phyloP scores from a whole-genome alignment of 2,888 invertebrate species.

The Gymnosoma rotundatum region DNA sequence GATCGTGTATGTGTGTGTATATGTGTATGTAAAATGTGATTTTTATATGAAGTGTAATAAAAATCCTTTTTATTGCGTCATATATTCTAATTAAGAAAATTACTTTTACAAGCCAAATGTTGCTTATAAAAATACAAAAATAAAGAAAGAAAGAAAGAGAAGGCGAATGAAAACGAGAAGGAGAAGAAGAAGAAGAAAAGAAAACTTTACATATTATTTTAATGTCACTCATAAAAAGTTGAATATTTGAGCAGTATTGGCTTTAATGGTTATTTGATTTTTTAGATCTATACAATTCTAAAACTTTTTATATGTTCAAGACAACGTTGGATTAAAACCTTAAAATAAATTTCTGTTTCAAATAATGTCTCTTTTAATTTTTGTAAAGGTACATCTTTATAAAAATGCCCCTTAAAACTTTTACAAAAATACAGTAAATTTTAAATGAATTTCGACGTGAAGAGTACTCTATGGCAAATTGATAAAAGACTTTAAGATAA shows the following conservation, averaged over 20 bases:
- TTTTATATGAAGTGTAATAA: conserved; percentile 65
- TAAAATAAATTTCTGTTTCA: neutral
- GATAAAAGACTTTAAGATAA: no score
- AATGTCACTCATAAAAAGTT: conserved; percentile 28
- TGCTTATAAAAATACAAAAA: neutral
- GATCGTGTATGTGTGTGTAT: neutral
- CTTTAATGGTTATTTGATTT: conserved; percentile 44
- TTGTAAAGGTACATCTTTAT: no score
- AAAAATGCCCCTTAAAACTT: no score
- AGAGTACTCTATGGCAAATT: no score
- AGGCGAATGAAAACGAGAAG: no score
- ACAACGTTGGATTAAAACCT: neutral
- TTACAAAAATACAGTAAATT: no score
- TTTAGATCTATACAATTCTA: neutral
- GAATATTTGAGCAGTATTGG: conserved; percentile 31
- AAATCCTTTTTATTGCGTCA: conserved; percentile 75
- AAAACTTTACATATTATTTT: conserved; percentile 39
- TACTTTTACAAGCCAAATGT: conserved; percentile 67
- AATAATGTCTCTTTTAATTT: no score
- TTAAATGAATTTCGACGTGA: no score
- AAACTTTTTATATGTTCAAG: neutral
- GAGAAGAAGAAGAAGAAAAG: no score
- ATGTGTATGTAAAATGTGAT: conserved; percentile 4
- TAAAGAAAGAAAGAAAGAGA: neutral
- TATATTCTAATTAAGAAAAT: conserved; percentile 77